phyloP scores from a whole-genome alignment of 2,797 vertebrate species.

The Thamnophis elegans region DNA sequence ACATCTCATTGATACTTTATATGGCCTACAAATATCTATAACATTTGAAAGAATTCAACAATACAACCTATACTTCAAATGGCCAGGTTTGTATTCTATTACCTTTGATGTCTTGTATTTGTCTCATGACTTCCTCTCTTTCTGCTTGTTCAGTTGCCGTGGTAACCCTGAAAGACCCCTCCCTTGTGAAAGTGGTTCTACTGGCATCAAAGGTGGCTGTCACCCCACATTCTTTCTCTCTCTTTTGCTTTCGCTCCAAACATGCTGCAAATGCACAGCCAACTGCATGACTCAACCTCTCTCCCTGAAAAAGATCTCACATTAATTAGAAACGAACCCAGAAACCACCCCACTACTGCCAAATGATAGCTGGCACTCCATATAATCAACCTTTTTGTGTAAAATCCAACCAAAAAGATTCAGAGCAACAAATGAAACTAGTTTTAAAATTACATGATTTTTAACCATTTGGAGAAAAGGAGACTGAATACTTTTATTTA shows the following conservation, averaged over 20 bases:
- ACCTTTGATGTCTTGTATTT: slow-evolving; percentile 90
- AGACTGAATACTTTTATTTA: neutral
- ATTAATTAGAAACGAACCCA: slow-evolving; percentile 36
- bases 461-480: slow-evolving; percentile 1
- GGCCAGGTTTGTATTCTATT: neutral
- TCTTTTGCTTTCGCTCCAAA: slow-evolving; percentile 95
- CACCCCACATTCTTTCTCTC: slow-evolving; percentile 98
- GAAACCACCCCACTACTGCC: slow-evolving; percentile 14
- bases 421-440: slow-evolving; percentile 13
- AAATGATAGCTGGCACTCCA: slow-evolving; percentile 32
- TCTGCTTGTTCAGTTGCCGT: slow-evolving; percentile 97
- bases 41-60: neutral
- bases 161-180: slow-evolving; percentile 96
- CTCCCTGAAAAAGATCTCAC: slow-evolving; percentile 79
- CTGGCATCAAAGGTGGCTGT: slow-evolving; percentile 98
- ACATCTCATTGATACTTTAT: rapidly evolving
- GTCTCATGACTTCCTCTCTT: slow-evolving; percentile 94
- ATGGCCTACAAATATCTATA: neutral
- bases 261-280: slow-evolving; percentile 98
- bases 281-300: slow-evolving; percentile 95
- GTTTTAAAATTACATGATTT: neutral
- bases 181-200: slow-evolving; percentile 96
- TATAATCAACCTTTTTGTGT: slow-evolving; percentile 9
- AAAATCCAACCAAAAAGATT: slow-evolving; percentile 23
- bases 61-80: neutral